A percentile compares a stretch with the other conserved stretches of the same genome.
phyloP scores from a whole-genome alignment of 1,140 invertebrate species.

The Scaptomyza hsui region DNA sequence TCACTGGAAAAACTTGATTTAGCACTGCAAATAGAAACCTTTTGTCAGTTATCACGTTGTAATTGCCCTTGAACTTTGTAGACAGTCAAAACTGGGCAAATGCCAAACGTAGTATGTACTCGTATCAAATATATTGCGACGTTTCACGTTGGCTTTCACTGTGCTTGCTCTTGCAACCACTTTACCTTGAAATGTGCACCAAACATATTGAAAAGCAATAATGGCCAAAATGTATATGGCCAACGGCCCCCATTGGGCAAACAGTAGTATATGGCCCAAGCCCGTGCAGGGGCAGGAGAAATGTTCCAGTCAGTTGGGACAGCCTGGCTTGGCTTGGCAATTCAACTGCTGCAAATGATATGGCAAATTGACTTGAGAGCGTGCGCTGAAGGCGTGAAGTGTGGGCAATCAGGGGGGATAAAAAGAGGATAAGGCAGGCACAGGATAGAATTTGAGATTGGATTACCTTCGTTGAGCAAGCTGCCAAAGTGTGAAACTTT shows the following conservation, averaged over 20 bases:
- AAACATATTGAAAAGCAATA: constrained; percentile 40
- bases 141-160: not conserved
- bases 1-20: not conserved
- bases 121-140: constrained; percentile 2
- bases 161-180: not conserved
- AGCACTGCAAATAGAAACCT: constrained; percentile 17
- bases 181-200: constrained; percentile 36
- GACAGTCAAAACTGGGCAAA: constrained; percentile 21
- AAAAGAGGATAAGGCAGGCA: not conserved
- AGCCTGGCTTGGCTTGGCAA: constrained; percentile 19
- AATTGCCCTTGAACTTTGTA: constrained; percentile 50
- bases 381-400: not conserved
- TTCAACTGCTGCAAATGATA: constrained; percentile 32
- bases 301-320: constrained; percentile 3
- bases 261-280: not conserved
- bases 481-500: constrained; percentile 23
- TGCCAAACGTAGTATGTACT: constrained; percentile 15
- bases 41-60: constrained; percentile 16
- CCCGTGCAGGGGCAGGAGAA: not conserved
- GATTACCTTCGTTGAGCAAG: constrained; percentile 17
- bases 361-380: constrained; percentile 27
- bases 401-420: not conserved
- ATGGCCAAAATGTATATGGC: constrained; percentile 26
- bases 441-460: not conserved
- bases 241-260: constrained; percentile 4